Conservation (phyloP, 1,140 invertebrate species). For the Anastrepha obliqua region DNA sequence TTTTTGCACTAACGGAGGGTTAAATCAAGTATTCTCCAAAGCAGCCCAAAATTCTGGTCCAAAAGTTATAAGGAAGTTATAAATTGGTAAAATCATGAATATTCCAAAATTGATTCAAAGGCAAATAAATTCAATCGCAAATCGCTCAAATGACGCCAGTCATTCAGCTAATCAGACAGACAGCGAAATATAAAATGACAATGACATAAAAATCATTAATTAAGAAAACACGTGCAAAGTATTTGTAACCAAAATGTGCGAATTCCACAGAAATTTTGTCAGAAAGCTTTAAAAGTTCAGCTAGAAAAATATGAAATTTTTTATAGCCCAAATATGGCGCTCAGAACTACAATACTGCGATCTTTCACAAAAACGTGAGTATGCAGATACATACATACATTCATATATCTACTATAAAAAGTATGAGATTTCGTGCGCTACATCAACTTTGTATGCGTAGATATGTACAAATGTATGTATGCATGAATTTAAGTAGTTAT, state of each 20-base stretch:
- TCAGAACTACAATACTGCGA: background rate
- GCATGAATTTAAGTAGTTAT: background rate
- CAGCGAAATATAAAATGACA: slow-evolving; percentile 3
- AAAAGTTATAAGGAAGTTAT: too few species aligned
- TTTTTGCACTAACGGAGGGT: too few species aligned
- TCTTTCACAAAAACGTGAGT: background rate
- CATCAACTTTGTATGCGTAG: too few species aligned
- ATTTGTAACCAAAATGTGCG: background rate
- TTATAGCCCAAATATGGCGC: background rate
- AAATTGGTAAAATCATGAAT: too few species aligned
- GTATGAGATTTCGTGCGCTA: background rate
- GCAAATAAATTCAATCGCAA: too few species aligned
- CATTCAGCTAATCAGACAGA: too few species aligned
- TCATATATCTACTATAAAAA: background rate
- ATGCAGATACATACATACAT: background rate
- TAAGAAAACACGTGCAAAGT: background rate
- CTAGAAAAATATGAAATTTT: background rate
- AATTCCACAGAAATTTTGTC: background rate
- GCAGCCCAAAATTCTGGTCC: too few species aligned
- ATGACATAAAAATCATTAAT: background rate
- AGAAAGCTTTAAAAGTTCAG: background rate
- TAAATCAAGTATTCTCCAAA: too few species aligned
- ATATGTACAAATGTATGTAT: too few species aligned
- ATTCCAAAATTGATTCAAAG: too few species aligned
- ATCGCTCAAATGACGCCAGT: too few species aligned